phyloP scores from a whole-genome alignment of 2,888 invertebrate genomes.

The Argynnis bischoffii region DNA sequence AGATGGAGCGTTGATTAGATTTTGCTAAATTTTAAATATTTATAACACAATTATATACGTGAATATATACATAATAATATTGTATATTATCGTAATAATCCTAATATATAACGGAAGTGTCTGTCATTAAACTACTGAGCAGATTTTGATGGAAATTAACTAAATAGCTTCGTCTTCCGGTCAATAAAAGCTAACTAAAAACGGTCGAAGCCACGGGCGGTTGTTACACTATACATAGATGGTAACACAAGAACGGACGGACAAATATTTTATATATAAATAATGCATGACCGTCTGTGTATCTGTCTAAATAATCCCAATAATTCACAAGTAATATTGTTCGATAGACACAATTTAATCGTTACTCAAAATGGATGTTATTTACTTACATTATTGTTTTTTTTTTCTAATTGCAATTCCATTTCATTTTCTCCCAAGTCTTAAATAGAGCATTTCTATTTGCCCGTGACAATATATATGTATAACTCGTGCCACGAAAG shows the following conservation, averaged over 20 bases:
- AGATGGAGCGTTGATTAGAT: constrained; percentile 41
- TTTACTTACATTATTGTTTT: constrained; percentile 3
- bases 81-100: constrained; percentile 29
- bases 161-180: too few relatives aligned
- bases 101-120: constrained; percentile 1
- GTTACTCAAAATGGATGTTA: background rate
- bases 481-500: too few relatives aligned
- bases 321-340: constrained; percentile 4
- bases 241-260: background rate
- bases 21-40: constrained; percentile 51
- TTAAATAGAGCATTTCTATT: too few relatives aligned
- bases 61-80: constrained; percentile 29
- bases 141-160: background rate
- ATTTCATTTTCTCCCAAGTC: too few relatives aligned
- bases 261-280: background rate
- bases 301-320: constrained; percentile 1
- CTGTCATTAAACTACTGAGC: constrained; percentile 1
- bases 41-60: constrained; percentile 40
- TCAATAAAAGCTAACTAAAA: background rate
- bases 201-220: background rate
- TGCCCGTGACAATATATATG: too few relatives aligned
- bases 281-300: constrained; percentile 6
- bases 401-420: too few relatives aligned
- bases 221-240: constrained; percentile 1
- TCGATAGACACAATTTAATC: constrained; percentile 11